A percentile compares a stretch with the other conserved stretches of the same genome.
Conservation (phyloP, 2,797 vertebrate species). For the Lemur catta region DNA sequence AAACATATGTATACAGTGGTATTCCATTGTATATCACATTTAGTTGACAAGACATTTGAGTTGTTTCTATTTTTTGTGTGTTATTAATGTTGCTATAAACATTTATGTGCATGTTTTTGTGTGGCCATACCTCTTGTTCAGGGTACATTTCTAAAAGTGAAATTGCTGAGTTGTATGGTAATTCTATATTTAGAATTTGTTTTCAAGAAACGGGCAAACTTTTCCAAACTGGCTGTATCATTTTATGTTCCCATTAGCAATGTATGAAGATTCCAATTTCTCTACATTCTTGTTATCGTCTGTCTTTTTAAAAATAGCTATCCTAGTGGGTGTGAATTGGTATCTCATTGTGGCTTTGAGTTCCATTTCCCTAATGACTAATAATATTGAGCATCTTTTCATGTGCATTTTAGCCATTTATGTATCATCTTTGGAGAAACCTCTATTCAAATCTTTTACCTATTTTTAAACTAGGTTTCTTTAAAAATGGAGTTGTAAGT, state of each 20-base stretch:
- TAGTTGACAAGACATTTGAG: background rate
- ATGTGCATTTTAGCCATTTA: background rate
- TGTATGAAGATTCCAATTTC: background rate
- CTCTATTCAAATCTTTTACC: background rate
- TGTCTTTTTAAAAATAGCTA: background rate
- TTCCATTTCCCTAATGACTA: background rate
- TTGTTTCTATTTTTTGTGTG: background rate
- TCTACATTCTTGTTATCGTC: background rate
- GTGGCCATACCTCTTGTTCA: background rate
- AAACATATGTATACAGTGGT: background rate
- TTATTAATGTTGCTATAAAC: background rate
- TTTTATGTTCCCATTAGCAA: background rate
- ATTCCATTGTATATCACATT: background rate
- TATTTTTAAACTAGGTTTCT: background rate
- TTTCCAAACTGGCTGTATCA: background rate
- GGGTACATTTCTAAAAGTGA: background rate
- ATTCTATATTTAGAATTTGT: background rate
- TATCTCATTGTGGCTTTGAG: background rate
- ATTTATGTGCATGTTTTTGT: background rate
- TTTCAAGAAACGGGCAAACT: background rate
- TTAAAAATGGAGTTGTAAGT: background rate
- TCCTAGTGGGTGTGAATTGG: background rate
- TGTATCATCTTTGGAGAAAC: background rate
- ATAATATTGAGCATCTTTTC: background rate
- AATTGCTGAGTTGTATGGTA: background rate